Evolutionary conservation across 2,888 invertebrate genomes (phyloP).

Genomic region (Acanthosoma haemorrhoidale): DNA sequence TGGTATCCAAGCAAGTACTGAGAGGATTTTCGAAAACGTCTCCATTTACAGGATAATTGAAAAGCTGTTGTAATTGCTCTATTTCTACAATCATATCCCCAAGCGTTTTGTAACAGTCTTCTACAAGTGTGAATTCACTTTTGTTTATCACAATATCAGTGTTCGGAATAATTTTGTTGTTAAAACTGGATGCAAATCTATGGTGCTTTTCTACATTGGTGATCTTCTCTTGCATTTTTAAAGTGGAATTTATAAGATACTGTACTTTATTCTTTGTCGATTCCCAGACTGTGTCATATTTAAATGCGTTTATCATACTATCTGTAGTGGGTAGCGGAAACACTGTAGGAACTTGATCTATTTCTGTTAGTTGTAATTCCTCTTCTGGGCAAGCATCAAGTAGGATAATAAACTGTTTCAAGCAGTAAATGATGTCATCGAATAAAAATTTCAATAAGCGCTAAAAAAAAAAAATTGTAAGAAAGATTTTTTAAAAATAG

Average conservation of each 20-base stretch:
- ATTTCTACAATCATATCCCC: constrained; percentile 45
- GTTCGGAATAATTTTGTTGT: not conserved
- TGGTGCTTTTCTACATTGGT: constrained; percentile 35
- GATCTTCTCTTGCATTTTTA: constrained; percentile 40
- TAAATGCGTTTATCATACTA: constrained; percentile 43
- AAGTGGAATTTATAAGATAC: constrained; percentile 39
- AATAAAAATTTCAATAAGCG: constrained; percentile 51
- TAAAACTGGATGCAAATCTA: not conserved
- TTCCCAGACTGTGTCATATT: constrained; percentile 43
- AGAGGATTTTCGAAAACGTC: constrained; percentile 44
- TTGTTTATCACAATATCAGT: constrained; percentile 8
- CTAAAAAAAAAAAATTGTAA: constrained; percentile 42
- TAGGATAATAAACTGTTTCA: constrained; percentile 64
- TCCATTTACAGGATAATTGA: constrained; percentile 40
- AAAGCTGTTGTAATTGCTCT: constrained; percentile 43
- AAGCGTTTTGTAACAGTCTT: constrained; percentile 42
- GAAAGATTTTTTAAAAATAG: not conserved
- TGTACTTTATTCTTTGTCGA: constrained; percentile 41
- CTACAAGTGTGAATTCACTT: not conserved
- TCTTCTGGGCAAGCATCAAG: constrained; percentile 58
- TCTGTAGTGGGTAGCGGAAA: constrained; percentile 39
- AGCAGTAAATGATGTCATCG: constrained; percentile 51
- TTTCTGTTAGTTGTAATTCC: constrained; percentile 36
- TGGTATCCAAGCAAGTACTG: constrained; percentile 46
- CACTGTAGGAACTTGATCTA: constrained; percentile 10